Base-by-base conservation (phyloP, 2,113 vertebrate genomes). In the Oceanodroma tethys region DNA sequence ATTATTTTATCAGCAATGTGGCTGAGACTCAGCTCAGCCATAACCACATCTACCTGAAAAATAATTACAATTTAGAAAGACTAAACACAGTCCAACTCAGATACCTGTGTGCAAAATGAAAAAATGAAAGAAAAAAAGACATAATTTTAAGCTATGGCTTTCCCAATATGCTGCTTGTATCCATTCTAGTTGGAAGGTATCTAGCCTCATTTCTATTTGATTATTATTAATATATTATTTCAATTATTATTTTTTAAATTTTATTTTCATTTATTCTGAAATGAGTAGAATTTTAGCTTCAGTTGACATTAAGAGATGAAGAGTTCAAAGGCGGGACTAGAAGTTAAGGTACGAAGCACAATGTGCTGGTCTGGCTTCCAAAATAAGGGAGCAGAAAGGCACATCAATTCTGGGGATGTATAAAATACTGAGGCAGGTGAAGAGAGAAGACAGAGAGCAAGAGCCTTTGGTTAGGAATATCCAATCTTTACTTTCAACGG, bases 1-100 rank as follows among this genome's bases (percentile, higher is more conserved):
- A 99, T 99, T 53, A 99, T 97, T 62, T 93, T 99, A 93, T 98
- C 98, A 55, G 99, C 99, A 97, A 99, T 98, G 4, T 99, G 99
- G 82, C 95, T 98, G 91, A 99, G 98, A 63, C 98, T 99, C 92
- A 99, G 97, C 96, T 99, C 99, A 2, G 98, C 98, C 98, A 99
- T 99, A 93, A 98, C 99, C 0, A 98, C 97, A 22, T 98, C 98
- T 81, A 99, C 99, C 99, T 99, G 95, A 22, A 95, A 97, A 76
- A 89, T 7, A 91, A 63, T 74, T 34, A 56, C 48, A 55, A 25
- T 70, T 79, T 67, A 76, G 60, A 90, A 92, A 88, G n/a, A 55
- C 21, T 36, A 50, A 85, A 78, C 30, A 81, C 18, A 63, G 8
- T 13, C 56, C 52, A 81, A 36, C 25, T 52, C 52, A 53, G 38